Evolutionary conservation across 2,113 vertebrate genomes (phyloP), one percentile per base, ranked within the genome.

Genomic region (Stigmatopora argus): DNA sequence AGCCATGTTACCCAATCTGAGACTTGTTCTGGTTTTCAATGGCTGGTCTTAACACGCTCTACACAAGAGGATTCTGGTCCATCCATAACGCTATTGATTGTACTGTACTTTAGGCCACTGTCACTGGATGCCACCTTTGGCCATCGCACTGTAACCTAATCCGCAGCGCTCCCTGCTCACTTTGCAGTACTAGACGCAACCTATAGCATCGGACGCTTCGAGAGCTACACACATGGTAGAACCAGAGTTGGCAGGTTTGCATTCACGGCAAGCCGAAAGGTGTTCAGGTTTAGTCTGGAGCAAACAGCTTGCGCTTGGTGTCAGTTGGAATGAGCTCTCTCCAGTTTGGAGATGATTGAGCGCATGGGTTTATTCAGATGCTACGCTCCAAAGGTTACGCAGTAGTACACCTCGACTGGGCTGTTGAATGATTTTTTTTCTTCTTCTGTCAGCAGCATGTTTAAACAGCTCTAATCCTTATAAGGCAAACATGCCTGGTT

Each of bases 1-100:
- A 72, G 56, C 64, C 66, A 65, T 78, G 71, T 84, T 86, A 76
- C 66, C 62, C 60, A 83, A 69, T 70, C 65, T 72, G 71, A 66
- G 66, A 69, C 63, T 58, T 72, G 34, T 12, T 69, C 31, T 65
- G 57, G 57, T 58, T 67, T 60, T n/a, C 35, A 38, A 19, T 4
- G 17, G 35, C 18, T 3, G 18, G 18, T 1, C 14, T 44, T 70
- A 21, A 64, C 34, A 31, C 4, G 46, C 70, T 62, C 34, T 10
- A 1, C 3, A 47, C 35, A 21, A 41, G 45, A 11, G 0, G 26
- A 55, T 66, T 65, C n/a, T 55, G 44, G 62, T 13, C 53, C 62
- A 14, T 5, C 12, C 6, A 51, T 60, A n/a, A 53, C 62, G 17
- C 55, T 47, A 71, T 45, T 57, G 69, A 69, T 74, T 71, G 47